Evolutionary conservation across 2,113 vertebrate genomes (phyloP).

Genomic region (Dryoscopus gambensis): DNA sequence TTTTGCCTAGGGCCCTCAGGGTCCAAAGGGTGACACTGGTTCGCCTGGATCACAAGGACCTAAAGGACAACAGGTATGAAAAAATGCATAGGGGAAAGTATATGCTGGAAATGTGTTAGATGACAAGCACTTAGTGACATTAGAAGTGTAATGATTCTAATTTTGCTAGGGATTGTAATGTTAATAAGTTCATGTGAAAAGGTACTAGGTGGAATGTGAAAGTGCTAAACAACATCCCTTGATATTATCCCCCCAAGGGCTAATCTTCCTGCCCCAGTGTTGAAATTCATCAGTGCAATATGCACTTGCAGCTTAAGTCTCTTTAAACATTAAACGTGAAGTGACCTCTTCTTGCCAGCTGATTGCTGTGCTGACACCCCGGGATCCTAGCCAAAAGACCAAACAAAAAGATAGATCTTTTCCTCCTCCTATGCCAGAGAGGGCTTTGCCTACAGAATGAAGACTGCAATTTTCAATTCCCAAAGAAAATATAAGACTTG

Average conservation of each 20-base stretch:
- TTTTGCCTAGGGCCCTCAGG: constrained; percentile 77
- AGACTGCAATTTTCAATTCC: background rate
- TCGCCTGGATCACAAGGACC: constrained; percentile 78
- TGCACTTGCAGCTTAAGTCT: background rate
- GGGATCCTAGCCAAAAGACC: background rate
- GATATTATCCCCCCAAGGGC: background rate
- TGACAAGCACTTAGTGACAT: background rate
- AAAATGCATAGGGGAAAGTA: background rate
- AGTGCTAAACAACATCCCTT: background rate
- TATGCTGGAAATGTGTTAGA: background rate
- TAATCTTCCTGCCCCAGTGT: background rate
- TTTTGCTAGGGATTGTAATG: background rate
- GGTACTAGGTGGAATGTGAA: background rate
- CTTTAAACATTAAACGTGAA: background rate
- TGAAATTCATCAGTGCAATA: background rate
- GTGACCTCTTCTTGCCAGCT: background rate
- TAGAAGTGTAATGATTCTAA: background rate
- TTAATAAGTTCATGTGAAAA: background rate
- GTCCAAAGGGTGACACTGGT: constrained; percentile 85
- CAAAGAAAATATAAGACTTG: background rate
- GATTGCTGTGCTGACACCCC: background rate
- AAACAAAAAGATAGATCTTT: background rate
- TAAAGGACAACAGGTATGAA: constrained; percentile 70
- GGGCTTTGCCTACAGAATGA: background rate
- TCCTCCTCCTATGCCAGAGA: background rate